Evolutionary conservation across 2,888 invertebrate genomes (phyloP).

Genomic region (Andricus curvator): DNA sequence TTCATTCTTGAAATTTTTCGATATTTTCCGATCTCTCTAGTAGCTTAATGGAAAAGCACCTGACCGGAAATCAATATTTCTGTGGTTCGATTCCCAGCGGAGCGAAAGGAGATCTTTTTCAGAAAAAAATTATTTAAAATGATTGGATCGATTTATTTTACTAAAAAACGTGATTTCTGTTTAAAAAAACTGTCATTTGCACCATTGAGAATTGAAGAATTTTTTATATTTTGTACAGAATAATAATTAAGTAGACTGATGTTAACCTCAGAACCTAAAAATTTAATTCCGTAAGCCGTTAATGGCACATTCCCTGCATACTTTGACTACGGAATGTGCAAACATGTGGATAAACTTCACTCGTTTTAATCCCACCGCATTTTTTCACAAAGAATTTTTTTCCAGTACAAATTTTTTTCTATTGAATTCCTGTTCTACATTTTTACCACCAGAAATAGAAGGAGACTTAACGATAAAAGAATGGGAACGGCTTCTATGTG

Average conservation of each 20-base stretch:
- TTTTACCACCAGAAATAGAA: neutral
- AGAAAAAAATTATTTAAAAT: too few relatives aligned
- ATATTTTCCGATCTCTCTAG: too few relatives aligned
- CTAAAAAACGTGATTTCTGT: too few relatives aligned
- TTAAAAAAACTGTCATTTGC: too few relatives aligned
- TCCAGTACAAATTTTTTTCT: slow-evolving; percentile 9
- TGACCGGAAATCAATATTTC: too few relatives aligned
- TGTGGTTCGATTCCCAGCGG: too few relatives aligned
- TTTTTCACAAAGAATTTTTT: slow-evolving; percentile 4
- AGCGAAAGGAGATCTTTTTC: too few relatives aligned
- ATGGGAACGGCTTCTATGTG: neutral
- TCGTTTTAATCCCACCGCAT: slow-evolving; percentile 14
- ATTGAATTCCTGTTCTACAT: slow-evolving; percentile 6
- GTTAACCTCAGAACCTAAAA: neutral
- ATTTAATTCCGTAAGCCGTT: slow-evolving; percentile 19
- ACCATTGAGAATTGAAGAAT: too few relatives aligned
- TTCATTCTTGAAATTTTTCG: too few relatives aligned
- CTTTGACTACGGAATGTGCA: slow-evolving; percentile 22
- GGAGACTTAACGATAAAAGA: neutral
- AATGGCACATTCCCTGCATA: slow-evolving; percentile 6
- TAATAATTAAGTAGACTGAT: neutral
- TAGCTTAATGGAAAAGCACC: too few relatives aligned
- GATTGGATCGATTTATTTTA: too few relatives aligned
- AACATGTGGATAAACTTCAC: slow-evolving; percentile 24
- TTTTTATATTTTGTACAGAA: neutral